These are phyloP conservation scores for Orestias chungarensis DNA, from an alignment of 2,797 vertebrate species.

Conservation along the genomic window DNA sequence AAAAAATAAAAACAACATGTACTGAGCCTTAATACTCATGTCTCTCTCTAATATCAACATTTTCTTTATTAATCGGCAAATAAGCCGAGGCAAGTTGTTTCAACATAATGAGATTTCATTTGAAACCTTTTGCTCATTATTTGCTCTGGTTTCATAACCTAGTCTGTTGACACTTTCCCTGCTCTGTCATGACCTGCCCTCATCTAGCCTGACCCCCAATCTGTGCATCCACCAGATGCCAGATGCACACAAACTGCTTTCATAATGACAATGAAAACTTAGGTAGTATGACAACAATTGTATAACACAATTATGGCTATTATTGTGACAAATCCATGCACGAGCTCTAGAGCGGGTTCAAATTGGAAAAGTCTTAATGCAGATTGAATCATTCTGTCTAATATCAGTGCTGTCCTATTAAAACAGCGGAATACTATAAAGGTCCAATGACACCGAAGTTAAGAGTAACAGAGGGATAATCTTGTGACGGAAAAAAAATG, in stretches of 20 bases:
- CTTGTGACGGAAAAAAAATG: slow-evolving; percentile 1
- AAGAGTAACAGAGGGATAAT: slow-evolving; percentile 9
- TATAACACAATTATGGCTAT: slow-evolving; percentile 42
- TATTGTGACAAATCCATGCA: slow-evolving; percentile 35
- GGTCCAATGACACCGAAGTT: slow-evolving; percentile 10
- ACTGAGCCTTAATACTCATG: slow-evolving; percentile 6
- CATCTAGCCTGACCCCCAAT: slow-evolving; percentile 32
- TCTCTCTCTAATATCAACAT: slow-evolving; percentile 4
- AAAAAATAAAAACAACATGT: not conserved
- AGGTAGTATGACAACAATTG: slow-evolving; percentile 45
- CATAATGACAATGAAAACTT: slow-evolving; percentile 34
- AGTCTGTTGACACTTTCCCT: slow-evolving; percentile 12
- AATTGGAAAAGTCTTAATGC: slow-evolving; percentile 39
- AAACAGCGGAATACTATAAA: slow-evolving; percentile 1
- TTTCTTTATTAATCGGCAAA: slow-evolving; percentile 12
- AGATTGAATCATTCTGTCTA: slow-evolving; percentile 19
- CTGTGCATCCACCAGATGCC: slow-evolving; percentile 36
- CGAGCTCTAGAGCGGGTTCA: slow-evolving; percentile 14
- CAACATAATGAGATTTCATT: slow-evolving; percentile 32
- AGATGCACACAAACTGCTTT: slow-evolving; percentile 43
- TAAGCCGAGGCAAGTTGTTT: slow-evolving; percentile 18
- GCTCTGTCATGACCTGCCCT: slow-evolving; percentile 6
- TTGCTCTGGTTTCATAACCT: slow-evolving; percentile 44
- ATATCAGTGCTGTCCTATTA: slow-evolving; percentile 31
- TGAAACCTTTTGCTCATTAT: slow-evolving; percentile 30